A percentile compares a stretch with the other conserved stretches of the same genome.
Evolutionary conservation across 1,140 invertebrate species (phyloP).

Genomic region (Danaus plexippus): DNA sequence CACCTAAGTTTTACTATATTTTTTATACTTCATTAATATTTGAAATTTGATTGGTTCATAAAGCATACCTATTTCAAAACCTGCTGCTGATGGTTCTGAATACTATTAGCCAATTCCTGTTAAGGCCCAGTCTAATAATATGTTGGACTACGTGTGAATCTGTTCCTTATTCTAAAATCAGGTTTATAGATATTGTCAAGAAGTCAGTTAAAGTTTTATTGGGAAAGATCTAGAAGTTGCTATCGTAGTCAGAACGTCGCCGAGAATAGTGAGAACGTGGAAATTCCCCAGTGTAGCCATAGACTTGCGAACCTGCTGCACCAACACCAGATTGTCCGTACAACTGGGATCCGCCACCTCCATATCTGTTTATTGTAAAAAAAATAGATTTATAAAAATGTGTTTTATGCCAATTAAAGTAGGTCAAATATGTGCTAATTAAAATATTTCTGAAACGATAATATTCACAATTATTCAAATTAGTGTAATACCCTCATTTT

Average conservation of each 20-base stretch:
- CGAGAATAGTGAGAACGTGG: conserved; percentile 70
- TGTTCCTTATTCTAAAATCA: conserved; percentile 30
- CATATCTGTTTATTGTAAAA: too few species aligned
- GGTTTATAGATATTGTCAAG: conserved; percentile 66
- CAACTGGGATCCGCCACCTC: conserved; percentile 58
- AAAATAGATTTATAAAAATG: too few species aligned
- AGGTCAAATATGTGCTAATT: background rate
- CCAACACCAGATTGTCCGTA: conserved; percentile 66
- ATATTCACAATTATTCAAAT: too few species aligned
- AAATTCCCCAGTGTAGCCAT: conserved; percentile 67
- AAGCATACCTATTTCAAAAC: conserved; percentile 54
- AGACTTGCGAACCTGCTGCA: conserved; percentile 64
- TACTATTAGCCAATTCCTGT: background rate
- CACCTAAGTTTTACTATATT: conserved; percentile 33
- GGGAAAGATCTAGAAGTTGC: conserved; percentile 67
- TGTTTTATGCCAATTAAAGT: conserved; percentile 4
- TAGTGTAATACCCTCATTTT: background rate
- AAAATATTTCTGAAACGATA: too few species aligned
- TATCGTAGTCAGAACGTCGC: conserved; percentile 75
- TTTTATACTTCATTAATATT: conserved; percentile 20
- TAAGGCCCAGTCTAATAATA: conserved; percentile 9
- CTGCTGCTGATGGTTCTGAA: conserved; percentile 35
- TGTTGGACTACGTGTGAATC: conserved; percentile 13
- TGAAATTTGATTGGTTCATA: conserved; percentile 16
- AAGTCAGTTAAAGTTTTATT: conserved; percentile 33